These are phyloP conservation scores for Vicugna pacos DNA, from an alignment of 2,113 vertebrate species.

Conservation along the genomic window DNA sequence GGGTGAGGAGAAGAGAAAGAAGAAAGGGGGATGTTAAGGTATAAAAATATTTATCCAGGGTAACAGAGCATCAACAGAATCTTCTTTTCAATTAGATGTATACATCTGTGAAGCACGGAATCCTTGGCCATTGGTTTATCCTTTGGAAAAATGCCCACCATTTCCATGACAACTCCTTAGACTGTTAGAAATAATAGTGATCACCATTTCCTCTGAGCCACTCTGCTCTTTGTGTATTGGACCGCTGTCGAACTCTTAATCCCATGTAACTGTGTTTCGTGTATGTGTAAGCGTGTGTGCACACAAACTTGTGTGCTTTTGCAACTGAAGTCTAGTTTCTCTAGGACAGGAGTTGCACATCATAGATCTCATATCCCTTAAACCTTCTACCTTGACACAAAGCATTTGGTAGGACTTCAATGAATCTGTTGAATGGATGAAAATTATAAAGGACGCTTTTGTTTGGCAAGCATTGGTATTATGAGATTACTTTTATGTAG, in stretches of 20 bases:
- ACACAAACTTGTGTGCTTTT: not conserved
- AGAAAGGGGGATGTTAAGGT: constrained; percentile 39
- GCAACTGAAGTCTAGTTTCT: not conserved
- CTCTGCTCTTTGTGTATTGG: not conserved
- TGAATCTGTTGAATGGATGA: constrained; percentile 57
- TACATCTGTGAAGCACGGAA: constrained; percentile 44
- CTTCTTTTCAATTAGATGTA: constrained; percentile 64
- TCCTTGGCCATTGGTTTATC: constrained; percentile 41
- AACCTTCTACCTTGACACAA: constrained; percentile 18
- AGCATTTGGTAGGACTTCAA: constrained; percentile 38
- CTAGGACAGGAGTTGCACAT: not conserved
- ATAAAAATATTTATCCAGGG: constrained; percentile 66
- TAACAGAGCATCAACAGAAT: constrained; percentile 50
- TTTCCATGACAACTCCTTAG: constrained; percentile 61
- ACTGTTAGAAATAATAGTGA: constrained; percentile 35
- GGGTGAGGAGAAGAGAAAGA: constrained; percentile 17
- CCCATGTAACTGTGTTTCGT: not conserved
- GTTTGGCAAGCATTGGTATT: constrained; percentile 59
- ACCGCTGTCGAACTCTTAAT: not conserved
- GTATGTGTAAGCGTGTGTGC: not conserved
- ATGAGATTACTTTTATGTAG: constrained; percentile 77
- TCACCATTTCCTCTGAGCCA: not conserved
- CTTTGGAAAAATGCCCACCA: constrained; percentile 48
- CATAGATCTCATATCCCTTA: constrained; percentile 21
- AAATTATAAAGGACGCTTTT: constrained; percentile 73